Base-by-base conservation (phyloP, 2,797 vertebrate species). In the Thripadectes ignobilis region DNA sequence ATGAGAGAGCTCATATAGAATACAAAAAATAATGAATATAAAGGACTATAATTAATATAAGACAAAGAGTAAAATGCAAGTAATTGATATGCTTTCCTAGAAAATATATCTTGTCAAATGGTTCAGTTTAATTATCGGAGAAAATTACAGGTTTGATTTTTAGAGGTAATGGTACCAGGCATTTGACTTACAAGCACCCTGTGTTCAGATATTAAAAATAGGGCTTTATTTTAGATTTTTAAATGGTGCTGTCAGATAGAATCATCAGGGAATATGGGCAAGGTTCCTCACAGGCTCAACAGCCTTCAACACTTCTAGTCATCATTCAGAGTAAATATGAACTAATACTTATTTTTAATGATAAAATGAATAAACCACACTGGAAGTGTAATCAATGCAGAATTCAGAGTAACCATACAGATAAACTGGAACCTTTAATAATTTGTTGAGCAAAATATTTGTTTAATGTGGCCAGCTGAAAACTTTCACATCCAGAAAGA, bases 101-200 rank as follows among this genome's bases (percentile, higher is more conserved):
- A 45, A 78, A 84, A 74, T 58, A 4, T 39, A 36, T 77, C 79
- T 92, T 88, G 41, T 83, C 38, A 78, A 72, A 65, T 12, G 14
- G 38, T 58, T 92, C 55, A 23, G 38, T 77, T 85, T 82, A 68
- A 93, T 91, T 89, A 88, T 88, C 84, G 81, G 61, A 86, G 85
- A 91, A 95, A 94, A 94, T 85, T 88, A 41, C 16, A 48, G n/a
- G 73, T 92, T 92, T 92, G 46, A 78, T 84, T 94, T 66, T 83
- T 88, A 92, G 61, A 89, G 19, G 38, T 54, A 83, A 61, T 58
- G 30, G 34, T 49, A 91, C 34, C 26, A 84, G 36, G 10, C 30
- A 88, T 90, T 89, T 96, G 79, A 85, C 54, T 62, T 58, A 43
- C 16, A 78, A 88, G 39, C 4, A 77, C 29, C 6, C 14, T 5